phyloP scores from a whole-genome alignment of 2,797 vertebrate genomes.

The Catamblyrhynchus diadema region DNA sequence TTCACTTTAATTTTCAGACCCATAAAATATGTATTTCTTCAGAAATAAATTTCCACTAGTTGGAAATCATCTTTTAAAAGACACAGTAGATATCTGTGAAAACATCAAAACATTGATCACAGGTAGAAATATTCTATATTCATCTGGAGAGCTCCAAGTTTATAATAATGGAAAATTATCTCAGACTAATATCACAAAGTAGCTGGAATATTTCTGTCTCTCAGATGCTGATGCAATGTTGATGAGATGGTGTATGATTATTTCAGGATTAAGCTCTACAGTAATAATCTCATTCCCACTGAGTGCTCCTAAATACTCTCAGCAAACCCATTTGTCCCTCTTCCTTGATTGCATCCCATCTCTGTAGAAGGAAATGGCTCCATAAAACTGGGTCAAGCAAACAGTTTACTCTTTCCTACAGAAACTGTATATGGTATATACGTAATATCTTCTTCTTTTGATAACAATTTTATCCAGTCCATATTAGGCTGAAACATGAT shows the following conservation, averaged over 20 bases:
- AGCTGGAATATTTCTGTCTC: not conserved
- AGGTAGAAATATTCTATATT: not conserved
- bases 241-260: conserved; percentile 9
- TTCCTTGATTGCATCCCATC: not conserved
- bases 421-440: not conserved
- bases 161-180: not conserved
- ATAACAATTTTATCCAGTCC: not conserved
- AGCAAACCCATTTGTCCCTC: conserved; percentile 4
- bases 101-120: not conserved
- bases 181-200: not conserved
- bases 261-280: conserved; percentile 38
- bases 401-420: not conserved
- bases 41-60: not conserved
- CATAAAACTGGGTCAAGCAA: conserved; percentile 30
- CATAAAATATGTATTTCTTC: not conserved
- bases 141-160: not conserved
- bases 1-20: not conserved
- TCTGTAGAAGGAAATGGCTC: not conserved
- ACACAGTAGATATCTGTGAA: not conserved
- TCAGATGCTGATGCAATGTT: not conserved
- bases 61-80: not conserved
- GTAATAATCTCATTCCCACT: conserved; percentile 28
- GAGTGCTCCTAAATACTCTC: conserved; percentile 13
- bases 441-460: not conserved
- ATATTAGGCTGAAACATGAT: not conserved